Evolutionary conservation across 2,113 vertebrate species (phyloP).

Genomic region (Seriola aureovittata): DNA sequence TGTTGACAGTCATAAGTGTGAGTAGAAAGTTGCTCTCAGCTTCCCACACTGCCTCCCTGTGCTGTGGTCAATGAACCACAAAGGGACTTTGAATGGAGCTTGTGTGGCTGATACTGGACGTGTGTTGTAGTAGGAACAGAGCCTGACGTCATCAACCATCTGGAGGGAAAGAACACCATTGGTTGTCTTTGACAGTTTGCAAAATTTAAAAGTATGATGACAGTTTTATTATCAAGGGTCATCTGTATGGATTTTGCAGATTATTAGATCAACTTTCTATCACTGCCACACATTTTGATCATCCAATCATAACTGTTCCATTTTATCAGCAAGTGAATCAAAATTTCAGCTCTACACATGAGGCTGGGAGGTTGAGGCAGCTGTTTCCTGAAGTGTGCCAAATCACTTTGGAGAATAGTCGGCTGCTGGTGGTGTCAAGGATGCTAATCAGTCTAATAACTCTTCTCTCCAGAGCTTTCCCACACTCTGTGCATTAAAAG

Average conservation of each 20-base stretch:
- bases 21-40: conserved; percentile 40
- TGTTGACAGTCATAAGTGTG: too few relatives aligned
- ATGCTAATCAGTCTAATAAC: neutral
- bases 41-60: conserved; percentile 68
- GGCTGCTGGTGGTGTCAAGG: conserved; percentile 25
- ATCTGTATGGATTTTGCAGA: neutral
- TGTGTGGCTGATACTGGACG: conserved; percentile 44
- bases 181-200: conserved; percentile 8
- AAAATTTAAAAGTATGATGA: neutral
- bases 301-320: neutral
- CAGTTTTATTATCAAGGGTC: neutral
- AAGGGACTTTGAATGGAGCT: conserved; percentile 60
- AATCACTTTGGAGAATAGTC: conserved; percentile 25
- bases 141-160: conserved; percentile 57
- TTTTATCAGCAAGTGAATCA: neutral
- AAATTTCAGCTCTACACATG: neutral
- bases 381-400: conserved; percentile 48
- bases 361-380: neutral
- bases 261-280: neutral
- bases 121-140: conserved; percentile 17
- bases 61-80: conserved; percentile 53
- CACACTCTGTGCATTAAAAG: conserved; percentile 3
- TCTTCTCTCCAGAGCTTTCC: neutral
- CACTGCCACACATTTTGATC: neutral
- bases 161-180: conserved; percentile 63